Evolutionary conservation across 2,888 invertebrate species (phyloP).

Genomic region (Perizoma flavofasciatum): DNA sequence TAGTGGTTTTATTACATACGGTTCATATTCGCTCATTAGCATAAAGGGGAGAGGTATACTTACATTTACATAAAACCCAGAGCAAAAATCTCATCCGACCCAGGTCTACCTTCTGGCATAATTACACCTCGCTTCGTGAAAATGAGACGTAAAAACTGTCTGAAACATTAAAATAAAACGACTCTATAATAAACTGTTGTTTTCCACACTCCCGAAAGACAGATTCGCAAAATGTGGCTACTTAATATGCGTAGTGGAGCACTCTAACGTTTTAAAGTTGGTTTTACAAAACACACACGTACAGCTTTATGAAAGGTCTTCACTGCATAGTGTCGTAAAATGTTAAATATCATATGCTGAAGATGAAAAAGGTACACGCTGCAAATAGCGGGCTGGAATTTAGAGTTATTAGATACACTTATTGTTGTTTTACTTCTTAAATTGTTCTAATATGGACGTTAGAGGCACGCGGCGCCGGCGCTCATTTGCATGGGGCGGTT

Average conservation of each 20-base stretch:
- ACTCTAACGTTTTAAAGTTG: conserved; percentile 40
- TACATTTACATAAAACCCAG: conserved; percentile 70
- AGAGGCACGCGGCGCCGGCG: conserved; percentile 70
- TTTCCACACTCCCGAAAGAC: conserved; percentile 40
- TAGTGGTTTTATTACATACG: conserved; percentile 58
- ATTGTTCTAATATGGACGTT: conserved; percentile 79
- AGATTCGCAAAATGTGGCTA: conserved; percentile 37
- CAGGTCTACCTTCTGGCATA: conserved; percentile 59
- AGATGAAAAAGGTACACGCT: conserved; percentile 32
- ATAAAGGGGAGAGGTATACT: conserved; percentile 57
- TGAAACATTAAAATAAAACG: conserved; percentile 52
- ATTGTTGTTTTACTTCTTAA: conserved; percentile 81
- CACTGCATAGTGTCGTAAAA: conserved; percentile 38
- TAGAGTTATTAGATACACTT: conserved; percentile 56
- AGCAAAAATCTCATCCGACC: conserved; percentile 66
- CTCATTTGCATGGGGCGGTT: conserved; percentile 75
- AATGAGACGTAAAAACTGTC: conserved; percentile 67
- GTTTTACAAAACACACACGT: conserved; percentile 43
- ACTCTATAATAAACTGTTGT: conserved; percentile 49
- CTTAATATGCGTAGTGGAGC: conserved; percentile 49
- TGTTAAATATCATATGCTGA: conserved; percentile 35
- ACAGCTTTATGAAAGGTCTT: conserved; percentile 41
- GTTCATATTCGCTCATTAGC: conserved; percentile 65
- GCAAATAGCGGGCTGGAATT: conserved; percentile 23
- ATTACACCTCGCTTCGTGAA: conserved; percentile 70